These are phyloP conservation scores for Trinorchestia longiramus DNA, from an alignment of 1,140 invertebrate species.

Conservation along the genomic window DNA sequence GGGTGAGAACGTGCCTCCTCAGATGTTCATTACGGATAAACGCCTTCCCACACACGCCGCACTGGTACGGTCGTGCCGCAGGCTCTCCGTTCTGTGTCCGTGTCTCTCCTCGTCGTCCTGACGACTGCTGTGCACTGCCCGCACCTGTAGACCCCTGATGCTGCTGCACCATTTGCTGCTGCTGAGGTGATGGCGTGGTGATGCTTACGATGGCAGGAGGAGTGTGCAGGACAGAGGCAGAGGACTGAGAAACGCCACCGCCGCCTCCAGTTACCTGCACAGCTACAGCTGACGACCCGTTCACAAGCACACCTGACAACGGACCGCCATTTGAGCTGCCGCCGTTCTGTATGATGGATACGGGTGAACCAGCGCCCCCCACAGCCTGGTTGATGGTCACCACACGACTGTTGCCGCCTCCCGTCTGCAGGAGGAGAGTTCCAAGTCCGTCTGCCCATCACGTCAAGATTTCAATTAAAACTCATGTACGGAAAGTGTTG, in stretches of 20 bases:
- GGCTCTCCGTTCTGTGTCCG: slow-evolving; percentile 61
- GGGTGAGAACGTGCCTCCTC: slow-evolving; percentile 66
- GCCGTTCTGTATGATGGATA: slow-evolving; percentile 24
- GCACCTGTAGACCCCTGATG: neutral
- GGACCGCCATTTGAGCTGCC: neutral
- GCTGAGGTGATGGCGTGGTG: neutral
- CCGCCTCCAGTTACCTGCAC: slow-evolving; percentile 57
- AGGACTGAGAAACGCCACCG: neutral
- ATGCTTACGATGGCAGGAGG: slow-evolving; percentile 17
- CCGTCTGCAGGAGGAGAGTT: slow-evolving; percentile 65
- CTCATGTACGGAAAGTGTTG: neutral
- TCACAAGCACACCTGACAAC: neutral
- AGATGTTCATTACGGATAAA: slow-evolving; percentile 76
- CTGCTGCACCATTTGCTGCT: slow-evolving; percentile 55
- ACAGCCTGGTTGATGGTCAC: slow-evolving; percentile 64
- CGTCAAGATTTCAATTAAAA: neutral
- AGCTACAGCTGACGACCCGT: slow-evolving; percentile 59
- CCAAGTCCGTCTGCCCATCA: slow-evolving; percentile 60
- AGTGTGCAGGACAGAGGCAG: neutral
- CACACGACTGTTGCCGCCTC: slow-evolving; percentile 63
- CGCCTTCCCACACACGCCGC: slow-evolving; percentile 82
- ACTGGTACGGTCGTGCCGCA: slow-evolving; percentile 66
- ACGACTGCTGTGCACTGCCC: neutral
- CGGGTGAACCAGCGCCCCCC: neutral
- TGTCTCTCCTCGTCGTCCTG: slow-evolving; percentile 25